A percentile compares a stretch with the other conserved stretches of the same genome.
Evolutionary conservation across 2,797 vertebrate species (phyloP).

Genomic region (Lepidocolaptes lacrymiger): DNA sequence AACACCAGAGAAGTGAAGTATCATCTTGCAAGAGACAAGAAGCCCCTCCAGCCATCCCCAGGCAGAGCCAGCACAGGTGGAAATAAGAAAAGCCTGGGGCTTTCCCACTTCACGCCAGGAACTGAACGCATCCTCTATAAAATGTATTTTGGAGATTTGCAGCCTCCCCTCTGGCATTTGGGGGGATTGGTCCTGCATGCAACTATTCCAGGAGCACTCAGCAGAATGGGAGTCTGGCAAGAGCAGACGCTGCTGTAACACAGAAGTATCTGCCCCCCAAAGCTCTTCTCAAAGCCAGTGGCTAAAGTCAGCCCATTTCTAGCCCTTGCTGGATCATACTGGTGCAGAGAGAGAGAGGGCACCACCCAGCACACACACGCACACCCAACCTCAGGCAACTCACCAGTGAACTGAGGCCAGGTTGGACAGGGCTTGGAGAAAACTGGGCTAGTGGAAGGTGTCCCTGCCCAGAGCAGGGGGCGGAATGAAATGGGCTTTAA

Average conservation of each 20-base stretch:
- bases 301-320: neutral
- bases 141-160: neutral
- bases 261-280: accelerated
- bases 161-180: neutral
- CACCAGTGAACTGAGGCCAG: neutral
- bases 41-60: neutral
- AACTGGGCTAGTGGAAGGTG: neutral
- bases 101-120: neutral
- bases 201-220: neutral
- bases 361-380: neutral
- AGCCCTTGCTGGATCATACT: neutral
- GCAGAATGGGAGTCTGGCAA: accelerated
- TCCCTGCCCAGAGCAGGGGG: neutral
- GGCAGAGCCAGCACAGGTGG: neutral
- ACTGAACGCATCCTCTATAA: neutral
- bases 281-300: neutral
- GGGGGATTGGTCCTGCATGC: neutral
- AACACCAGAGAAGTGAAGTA: neutral
- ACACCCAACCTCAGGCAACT: accelerated
- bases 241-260: too few relatives aligned
- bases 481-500: neutral
- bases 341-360: neutral
- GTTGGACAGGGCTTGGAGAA: accelerated
- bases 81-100: neutral
- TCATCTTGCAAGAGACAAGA: neutral